phyloP scores from a whole-genome alignment of 2,113 vertebrate genomes.

The Chlorocebus sabaeus region DNA sequence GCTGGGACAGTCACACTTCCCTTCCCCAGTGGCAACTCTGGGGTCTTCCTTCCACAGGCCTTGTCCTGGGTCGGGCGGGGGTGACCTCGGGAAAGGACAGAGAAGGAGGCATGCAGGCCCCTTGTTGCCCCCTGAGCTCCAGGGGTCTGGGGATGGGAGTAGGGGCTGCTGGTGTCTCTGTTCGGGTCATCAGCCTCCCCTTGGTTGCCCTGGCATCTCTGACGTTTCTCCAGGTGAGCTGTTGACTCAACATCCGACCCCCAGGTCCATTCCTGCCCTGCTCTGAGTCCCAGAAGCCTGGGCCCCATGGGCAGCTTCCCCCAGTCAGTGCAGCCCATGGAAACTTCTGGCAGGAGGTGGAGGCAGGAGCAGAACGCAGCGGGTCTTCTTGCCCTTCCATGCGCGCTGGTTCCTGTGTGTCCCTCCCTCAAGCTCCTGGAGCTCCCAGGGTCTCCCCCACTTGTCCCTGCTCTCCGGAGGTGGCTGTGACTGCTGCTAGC shows the following conservation, averaged over 20 bases:
- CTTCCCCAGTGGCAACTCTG: fast-evolving
- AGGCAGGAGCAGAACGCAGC: neutral
- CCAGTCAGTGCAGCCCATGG: fast-evolving
- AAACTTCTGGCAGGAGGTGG: neutral
- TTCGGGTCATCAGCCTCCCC: fast-evolving
- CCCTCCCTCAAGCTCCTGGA: neutral
- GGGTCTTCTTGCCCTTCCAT: fast-evolving
- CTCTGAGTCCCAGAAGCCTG: too few relatives aligned
- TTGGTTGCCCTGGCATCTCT: neutral
- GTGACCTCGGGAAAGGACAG: too few relatives aligned
- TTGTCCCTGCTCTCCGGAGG: fast-evolving
- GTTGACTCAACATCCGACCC: too few relatives aligned
- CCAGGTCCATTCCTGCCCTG: too few relatives aligned
- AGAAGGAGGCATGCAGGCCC: neutral
- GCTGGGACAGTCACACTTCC: neutral
- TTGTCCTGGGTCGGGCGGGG: fast-evolving
- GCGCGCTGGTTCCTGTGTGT: fast-evolving
- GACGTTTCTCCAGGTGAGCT: neutral
- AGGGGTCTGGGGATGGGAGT: neutral
- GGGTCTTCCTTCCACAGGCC: neutral
- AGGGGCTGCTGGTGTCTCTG: neutral
- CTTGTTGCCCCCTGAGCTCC: too few relatives aligned
- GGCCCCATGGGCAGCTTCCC: too few relatives aligned
- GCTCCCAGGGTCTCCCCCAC: neutral
- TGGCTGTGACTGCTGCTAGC: fast-evolving